phyloP scores from a whole-genome alignment of 2,113 vertebrate genomes.

The Mustelus asterias region DNA sequence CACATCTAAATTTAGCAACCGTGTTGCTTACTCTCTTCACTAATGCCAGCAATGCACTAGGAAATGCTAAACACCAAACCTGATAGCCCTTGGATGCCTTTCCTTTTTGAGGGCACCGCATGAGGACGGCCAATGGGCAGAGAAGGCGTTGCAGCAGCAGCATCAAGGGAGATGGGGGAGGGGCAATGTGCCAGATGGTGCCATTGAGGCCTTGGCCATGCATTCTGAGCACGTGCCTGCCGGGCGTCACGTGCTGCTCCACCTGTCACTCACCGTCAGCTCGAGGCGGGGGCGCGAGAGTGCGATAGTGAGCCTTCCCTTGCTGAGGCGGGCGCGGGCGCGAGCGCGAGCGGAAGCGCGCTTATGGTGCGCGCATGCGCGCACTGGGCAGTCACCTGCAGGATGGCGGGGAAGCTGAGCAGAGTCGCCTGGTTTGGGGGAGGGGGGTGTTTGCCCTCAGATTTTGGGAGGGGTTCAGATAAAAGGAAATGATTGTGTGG shows the following conservation, averaged over 20 bases:
- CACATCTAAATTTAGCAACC: slow-evolving; percentile 18
- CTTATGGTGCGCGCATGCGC: not conserved
- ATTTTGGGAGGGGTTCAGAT: not conserved
- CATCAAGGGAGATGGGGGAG: not conserved
- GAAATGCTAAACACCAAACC: slow-evolving; percentile 22
- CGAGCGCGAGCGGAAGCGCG: not conserved
- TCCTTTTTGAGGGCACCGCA: not conserved
- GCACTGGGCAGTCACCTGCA: not conserved
- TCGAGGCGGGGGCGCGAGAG: no score
- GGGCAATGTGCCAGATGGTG: not conserved
- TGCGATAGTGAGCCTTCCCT: not conserved
- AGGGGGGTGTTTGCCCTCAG: no score
- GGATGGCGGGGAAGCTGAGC: not conserved
- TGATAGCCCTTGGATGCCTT: slow-evolving; percentile 18
- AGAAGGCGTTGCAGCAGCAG: not conserved
- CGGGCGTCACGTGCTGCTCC: not conserved
- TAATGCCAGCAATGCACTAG: not conserved
- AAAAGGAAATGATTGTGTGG: not conserved
- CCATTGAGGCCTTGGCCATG: not conserved
- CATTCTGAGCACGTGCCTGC: not conserved
- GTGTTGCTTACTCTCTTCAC: slow-evolving; percentile 10
- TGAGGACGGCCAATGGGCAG: not conserved
- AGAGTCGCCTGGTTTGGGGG: no score
- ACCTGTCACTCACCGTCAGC: not conserved
- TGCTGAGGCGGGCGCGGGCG: not conserved